Conservation (phyloP, 2,797 vertebrate species). For the Enoplosus armatus region DNA sequence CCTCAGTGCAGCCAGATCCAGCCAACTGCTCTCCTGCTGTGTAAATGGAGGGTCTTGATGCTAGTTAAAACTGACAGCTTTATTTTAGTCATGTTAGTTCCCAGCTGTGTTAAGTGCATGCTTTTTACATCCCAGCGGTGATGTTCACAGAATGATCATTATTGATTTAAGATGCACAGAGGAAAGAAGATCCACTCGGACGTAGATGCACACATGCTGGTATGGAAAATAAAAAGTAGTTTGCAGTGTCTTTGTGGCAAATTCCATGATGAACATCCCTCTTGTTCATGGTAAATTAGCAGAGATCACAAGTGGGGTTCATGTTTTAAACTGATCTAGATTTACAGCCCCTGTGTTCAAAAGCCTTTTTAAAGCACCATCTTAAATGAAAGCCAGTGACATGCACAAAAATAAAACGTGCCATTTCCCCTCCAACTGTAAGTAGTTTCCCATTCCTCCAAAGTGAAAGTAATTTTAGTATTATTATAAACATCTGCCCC, state of each 20-base stretch:
- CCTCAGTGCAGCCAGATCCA: conserved; percentile 6
- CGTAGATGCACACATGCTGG: conserved; percentile 42
- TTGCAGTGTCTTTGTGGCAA: conserved; percentile 41
- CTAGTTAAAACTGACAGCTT: conserved; percentile 62
- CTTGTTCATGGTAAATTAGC: conserved; percentile 47
- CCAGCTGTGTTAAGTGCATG: conserved; percentile 66
- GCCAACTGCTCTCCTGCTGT: conserved; percentile 28
- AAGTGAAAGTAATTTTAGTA: conserved; percentile 64
- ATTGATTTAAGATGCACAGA: conserved; percentile 66
- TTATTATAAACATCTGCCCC: conserved; percentile 76
- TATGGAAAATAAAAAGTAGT: conserved; percentile 37
- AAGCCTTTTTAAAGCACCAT: conserved; percentile 42
- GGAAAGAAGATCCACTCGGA: conserved; percentile 43
- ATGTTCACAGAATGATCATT: conserved; percentile 61
- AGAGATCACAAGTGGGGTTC: conserved; percentile 45
- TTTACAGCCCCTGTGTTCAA: conserved; percentile 37
- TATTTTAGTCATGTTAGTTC: conserved; percentile 62
- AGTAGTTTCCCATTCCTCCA: conserved; percentile 51
- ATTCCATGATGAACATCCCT: conserved; percentile 45
- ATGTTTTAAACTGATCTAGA: conserved; percentile 37
- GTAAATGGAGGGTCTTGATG: conserved; percentile 41
- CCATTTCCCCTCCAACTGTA: conserved; percentile 32
- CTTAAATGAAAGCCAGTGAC: conserved; percentile 52
- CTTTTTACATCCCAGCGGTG: conserved; percentile 58
- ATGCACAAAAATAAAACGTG: conserved; percentile 43